Evolutionary conservation across 2,113 vertebrate genomes (phyloP), one percentile per base, ranked within the genome.

Genomic region (Cricetomys ansorgei): DNA sequence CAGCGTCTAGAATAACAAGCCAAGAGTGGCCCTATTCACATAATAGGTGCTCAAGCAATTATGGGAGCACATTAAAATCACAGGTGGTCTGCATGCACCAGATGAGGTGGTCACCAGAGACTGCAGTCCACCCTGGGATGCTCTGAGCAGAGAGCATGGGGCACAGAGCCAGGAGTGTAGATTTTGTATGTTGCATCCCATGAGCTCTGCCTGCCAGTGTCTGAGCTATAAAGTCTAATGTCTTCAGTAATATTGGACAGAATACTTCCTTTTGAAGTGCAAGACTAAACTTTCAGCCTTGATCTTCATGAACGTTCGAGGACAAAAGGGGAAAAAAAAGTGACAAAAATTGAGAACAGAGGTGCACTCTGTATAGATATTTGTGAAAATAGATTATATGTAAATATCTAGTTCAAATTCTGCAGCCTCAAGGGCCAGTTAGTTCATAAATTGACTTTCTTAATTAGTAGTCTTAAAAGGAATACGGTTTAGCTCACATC

Each of bases 381-480:
- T 55, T 92, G 48, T 96, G 37, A 90, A 95, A 94, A 40, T 77
- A 94, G 21, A 88, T 94, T 89, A 50, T 79, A 95, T 87, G 89
- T 34, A 64, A 34, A 27, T 67, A 55, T 27, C 40, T 87, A 76
- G 31, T 81, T 89, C 72, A 57, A 85, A 90, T 94, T 88, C 62
- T 69, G 1, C 48, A 76, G 23, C 87, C 64, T 75, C 92, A 31
- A 75, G n/a, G 64, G 16, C 10, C 70, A 59, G 29, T 59, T 94
- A 83, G 25, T 62, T 97, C 37, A 55, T 43, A 79, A 84, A 76
- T 8, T 94, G 62, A 75, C 87, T 86, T 95, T 89, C 31, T 88
- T 83, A 64, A 62, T 45, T 88, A 31, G 43, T 21, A 94, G 21
- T 37, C 62, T 45, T 67, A 21, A 25, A 67, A 50, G 31, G 21